These are phyloP conservation scores for Neodiprion lecontei DNA, from an alignment of 1,140 invertebrate genomes.

Conservation along the genomic window DNA sequence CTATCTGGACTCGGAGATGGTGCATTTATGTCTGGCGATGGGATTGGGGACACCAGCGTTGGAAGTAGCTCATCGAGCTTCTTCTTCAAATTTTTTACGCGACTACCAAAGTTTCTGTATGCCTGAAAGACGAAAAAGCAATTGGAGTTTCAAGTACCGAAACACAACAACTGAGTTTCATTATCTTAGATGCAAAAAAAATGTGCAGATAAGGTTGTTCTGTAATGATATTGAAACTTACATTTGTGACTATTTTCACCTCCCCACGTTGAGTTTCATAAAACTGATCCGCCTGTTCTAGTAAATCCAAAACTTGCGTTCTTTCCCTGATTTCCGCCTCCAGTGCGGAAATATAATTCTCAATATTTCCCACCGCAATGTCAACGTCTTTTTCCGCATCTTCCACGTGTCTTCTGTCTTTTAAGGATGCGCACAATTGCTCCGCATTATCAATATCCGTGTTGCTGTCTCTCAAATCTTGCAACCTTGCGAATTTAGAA, in stretches of 20 bases:
- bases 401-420: constrained; percentile 84
- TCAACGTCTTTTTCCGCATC: constrained; percentile 90
- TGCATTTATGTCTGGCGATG: constrained; percentile 80
- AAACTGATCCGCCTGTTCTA: constrained; percentile 84
- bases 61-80: constrained; percentile 82
- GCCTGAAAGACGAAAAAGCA: constrained; percentile 67
- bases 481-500: constrained; percentile 33
- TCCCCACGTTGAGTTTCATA: constrained; percentile 89
- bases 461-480: constrained; percentile 53
- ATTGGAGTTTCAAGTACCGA: not conserved
- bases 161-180: not conserved
- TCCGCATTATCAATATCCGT: constrained; percentile 67
- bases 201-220: not conserved
- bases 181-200: not conserved
- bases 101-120: constrained; percentile 88
- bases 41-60: constrained; percentile 69
- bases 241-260: constrained; percentile 92
- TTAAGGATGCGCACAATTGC: constrained; percentile 71
- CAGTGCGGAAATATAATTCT: constrained; percentile 80
- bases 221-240: constrained; percentile 62
- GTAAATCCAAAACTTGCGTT: constrained; percentile 73
- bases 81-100: constrained; percentile 84
- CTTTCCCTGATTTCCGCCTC: constrained; percentile 85
- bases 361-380: constrained; percentile 77
- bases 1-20: constrained; percentile 85